Percentiles rank a stretch among this genome's conserved stretches.
Conservation (phyloP, 2,113 vertebrate genomes). For the Turdus rufiventris region DNA sequence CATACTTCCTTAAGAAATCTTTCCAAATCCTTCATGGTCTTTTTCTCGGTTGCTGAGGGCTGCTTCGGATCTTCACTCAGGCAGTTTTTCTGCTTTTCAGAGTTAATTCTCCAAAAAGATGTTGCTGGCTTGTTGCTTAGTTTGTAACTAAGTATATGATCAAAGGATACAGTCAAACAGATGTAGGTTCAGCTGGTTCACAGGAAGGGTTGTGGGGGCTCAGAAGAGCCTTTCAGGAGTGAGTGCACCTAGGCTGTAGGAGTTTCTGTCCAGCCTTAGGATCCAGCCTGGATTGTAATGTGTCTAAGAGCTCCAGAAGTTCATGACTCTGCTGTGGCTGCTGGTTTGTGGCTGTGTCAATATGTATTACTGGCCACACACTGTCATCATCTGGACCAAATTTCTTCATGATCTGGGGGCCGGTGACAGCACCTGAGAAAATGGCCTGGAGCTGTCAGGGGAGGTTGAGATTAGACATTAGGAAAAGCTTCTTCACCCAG, state of each 20-base stretch:
- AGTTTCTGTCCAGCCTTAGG: background rate
- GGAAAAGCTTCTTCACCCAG: background rate
- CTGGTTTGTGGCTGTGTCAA: background rate
- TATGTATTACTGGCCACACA: background rate
- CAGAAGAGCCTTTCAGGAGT: background rate
- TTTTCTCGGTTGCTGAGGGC: background rate
- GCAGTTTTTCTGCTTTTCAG: background rate
- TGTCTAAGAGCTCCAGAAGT: background rate
- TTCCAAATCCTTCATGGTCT: background rate
- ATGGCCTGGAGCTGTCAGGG: background rate
- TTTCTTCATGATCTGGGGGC: background rate
- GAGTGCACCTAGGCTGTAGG: background rate
- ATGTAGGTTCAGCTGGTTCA: background rate
- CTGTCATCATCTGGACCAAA: accelerated
- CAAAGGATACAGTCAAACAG: background rate
- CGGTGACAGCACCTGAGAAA: background rate
- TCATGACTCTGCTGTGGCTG: background rate
- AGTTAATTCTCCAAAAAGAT: background rate
- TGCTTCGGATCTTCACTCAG: background rate
- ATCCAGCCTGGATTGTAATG: background rate
- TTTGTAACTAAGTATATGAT: background rate
- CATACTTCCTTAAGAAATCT: background rate
- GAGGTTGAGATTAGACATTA: background rate
- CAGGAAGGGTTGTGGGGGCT: background rate
- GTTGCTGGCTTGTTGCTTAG: accelerated